Percentiles rank a stretch among this genome's conserved stretches.
phyloP scores from a whole-genome alignment of 2,888 invertebrate genomes.

The Oligia strigilis region DNA sequence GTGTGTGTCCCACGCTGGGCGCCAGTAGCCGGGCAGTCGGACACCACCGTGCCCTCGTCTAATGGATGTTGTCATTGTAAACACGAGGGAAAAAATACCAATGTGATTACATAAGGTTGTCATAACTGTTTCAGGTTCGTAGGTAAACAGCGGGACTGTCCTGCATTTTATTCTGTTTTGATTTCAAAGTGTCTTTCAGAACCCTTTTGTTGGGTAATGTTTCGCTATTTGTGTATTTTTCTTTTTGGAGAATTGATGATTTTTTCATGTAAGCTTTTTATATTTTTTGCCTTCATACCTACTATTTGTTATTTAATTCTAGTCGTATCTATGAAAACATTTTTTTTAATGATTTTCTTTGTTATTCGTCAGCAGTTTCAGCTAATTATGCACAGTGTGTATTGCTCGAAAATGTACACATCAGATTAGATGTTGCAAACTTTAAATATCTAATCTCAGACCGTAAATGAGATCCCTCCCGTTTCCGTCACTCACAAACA shows the following conservation, averaged over 20 bases:
- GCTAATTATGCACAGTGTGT: not conserved
- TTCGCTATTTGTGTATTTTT: constrained; percentile 36
- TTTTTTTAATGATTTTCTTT: not conserved
- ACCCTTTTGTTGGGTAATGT: constrained; percentile 53
- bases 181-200: constrained; percentile 65
- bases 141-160: constrained; percentile 63
- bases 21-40: constrained; percentile 70
- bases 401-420: not conserved
- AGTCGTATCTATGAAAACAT: too few relatives aligned
- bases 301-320: not conserved
- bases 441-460: not conserved
- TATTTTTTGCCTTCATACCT: not conserved
- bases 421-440: not conserved
- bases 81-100: constrained; percentile 74
- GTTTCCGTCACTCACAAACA: not conserved
- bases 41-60: constrained; percentile 64
- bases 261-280: constrained; percentile 2
- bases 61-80: constrained; percentile 85
- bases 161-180: constrained; percentile 65
- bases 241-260: constrained; percentile 19
- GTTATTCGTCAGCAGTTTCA: not conserved
- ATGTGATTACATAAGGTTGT: constrained; percentile 69
- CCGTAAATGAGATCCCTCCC: not conserved
- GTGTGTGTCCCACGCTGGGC: constrained; percentile 74
- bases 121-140: constrained; percentile 66